Base-by-base conservation (phyloP, 2,888 invertebrate genomes). In the Harpagoxenus sublaevis region DNA sequence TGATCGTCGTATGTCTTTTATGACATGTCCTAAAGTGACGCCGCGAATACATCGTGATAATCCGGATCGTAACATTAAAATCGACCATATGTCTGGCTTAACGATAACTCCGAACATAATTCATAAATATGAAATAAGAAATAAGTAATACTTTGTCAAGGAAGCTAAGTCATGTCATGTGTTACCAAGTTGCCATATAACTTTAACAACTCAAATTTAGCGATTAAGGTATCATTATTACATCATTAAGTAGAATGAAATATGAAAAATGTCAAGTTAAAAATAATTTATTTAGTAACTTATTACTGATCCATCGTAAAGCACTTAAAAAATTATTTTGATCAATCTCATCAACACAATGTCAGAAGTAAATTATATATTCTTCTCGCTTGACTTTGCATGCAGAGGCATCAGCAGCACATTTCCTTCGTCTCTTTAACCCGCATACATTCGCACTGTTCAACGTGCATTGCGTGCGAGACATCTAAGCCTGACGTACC, bases 1-100 rank as follows among this genome's bases (percentile, higher is more conserved):
- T 81, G 74, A 81, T 81, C 74, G 55, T 60, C 73, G 18, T 18
- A 23, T 28, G 39, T 74, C 75, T 74, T 81, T 81, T 81, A 81
- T 28, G 31, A 31, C 31, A 10, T 70, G 45, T 45, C 42, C 31
- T 70, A 70, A 78, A 78, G 31, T 45, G 78, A 45, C 53, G 51
- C 55, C 10, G 45, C 55, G 10, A 57, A 71, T 70, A 35, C 4
- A 35, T 48, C 57, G 48, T 15, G 57, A 28, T 74, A 73, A 81
- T 48, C 23, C 48, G 60, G 5, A 23, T 74, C 23, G 42, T n/a
- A 70, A 55, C 3, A n/a, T 79, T 60, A 73, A 60, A 39, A 73
- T 48, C 39, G 15, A 18, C 3, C 48, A 23, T 45, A 45, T 28
- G 8, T 45, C 15, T 5, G 2, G 15, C 10, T 28, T 28, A 31